Evolutionary conservation across 2,888 invertebrate genomes (phyloP).

Genomic region (Epinotia ramella): DNA sequence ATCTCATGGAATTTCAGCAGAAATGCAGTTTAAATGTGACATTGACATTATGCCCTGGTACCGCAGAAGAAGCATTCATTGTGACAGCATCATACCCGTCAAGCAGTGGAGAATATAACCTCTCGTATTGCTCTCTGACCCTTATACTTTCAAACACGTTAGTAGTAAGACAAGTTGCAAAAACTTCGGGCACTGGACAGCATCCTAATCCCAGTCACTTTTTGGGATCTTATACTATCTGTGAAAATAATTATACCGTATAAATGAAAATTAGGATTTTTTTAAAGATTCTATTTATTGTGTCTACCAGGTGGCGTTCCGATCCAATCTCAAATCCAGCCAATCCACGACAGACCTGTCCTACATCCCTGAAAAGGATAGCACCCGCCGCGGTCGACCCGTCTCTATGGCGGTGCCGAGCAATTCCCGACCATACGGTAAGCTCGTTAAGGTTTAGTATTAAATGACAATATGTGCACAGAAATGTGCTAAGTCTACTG

Average conservation of each 20-base stretch:
- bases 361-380: conserved; percentile 85
- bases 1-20: too few species aligned
- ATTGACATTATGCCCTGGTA: background rate
- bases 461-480: background rate
- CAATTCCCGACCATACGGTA: conserved; percentile 72
- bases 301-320: conserved; percentile 69
- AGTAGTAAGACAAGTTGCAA: too few species aligned
- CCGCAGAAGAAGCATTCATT: background rate
- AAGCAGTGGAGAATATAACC: too few species aligned
- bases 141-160: too few species aligned
- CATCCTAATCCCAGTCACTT: too few species aligned
- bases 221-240: too few species aligned
- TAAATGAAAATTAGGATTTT: too few species aligned
- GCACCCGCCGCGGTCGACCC: conserved; percentile 73
- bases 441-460: conserved; percentile 52
- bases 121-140: too few species aligned
- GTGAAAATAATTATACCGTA: too few species aligned
- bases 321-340: conserved; percentile 92
- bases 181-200: too few species aligned
- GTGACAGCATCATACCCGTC: background rate
- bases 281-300: background rate
- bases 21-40: too few species aligned
- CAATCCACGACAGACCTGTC: conserved; percentile 95
- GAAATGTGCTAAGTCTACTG: background rate
- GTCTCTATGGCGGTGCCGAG: conserved; percentile 77